Evolutionary conservation across 2,888 invertebrate genomes (phyloP).

Genomic region (Harmothoe impar): DNA sequence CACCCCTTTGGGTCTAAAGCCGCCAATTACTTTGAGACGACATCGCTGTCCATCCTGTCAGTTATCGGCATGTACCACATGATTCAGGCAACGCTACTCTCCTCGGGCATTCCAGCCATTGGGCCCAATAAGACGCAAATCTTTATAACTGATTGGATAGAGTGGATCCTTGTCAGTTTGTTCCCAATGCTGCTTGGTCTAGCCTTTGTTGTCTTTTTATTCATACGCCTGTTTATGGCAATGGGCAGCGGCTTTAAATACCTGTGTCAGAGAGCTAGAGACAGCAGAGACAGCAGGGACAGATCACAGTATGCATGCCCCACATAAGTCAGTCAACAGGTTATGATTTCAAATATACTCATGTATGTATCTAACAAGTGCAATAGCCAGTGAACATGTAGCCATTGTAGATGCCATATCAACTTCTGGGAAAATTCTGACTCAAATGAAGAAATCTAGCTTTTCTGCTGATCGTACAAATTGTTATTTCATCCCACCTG

Average conservation of each 20-base stretch:
- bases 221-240: background rate
- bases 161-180: conserved; percentile 55
- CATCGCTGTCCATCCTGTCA: conserved; percentile 46
- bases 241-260: conserved; percentile 1
- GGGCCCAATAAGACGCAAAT: conserved; percentile 61
- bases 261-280: background rate
- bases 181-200: conserved; percentile 59
- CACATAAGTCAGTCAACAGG: too few relatives aligned
- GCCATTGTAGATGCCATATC: too few relatives aligned
- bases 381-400: too few relatives aligned
- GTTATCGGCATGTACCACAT: conserved; percentile 56
- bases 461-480: too few relatives aligned
- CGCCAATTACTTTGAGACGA: conserved; percentile 63
- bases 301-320: background rate
- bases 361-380: too few relatives aligned
- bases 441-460: too few relatives aligned
- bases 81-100: conserved; percentile 62
- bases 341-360: too few relatives aligned
- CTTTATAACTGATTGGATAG: conserved; percentile 61
- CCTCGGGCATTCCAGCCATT: conserved; percentile 38
- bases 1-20: conserved; percentile 57
- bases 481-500: too few relatives aligned
- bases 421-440: too few relatives aligned
- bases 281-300: background rate
- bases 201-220: conserved; percentile 36